Evolutionary conservation across 2,113 vertebrate species (phyloP), one percentile per base, ranked within the genome.

Genomic region (Melanotaenia duboulayi): DNA sequence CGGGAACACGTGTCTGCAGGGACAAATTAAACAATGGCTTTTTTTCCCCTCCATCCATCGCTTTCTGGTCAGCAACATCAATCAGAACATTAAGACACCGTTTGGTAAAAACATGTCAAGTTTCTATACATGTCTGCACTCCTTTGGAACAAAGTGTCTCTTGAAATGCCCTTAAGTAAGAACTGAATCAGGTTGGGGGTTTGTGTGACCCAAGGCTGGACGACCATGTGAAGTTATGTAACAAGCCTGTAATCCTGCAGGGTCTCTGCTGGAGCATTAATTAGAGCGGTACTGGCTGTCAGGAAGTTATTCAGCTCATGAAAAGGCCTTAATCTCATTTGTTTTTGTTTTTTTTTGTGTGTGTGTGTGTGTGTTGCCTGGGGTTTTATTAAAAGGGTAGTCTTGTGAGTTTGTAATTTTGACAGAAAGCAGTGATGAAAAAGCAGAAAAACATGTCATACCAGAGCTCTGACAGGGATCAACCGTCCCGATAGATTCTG

Each of bases 211-310:
- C 6, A 23, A 24, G 37, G 39, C 65, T 25, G 40, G 42, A 80
- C 23, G 20, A 71, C 57, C 59, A 74, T 44, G 62, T 46, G 69
- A 84, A 75, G 85, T 89, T 90, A 71, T 75, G 69, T 78, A 89
- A 91, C 67, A 71, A 70, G 78, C 28, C 59, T 68, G 63, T 86
- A 84, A 87, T 74, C 80, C 75, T 62, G 40, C 40, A 10, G 6
- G 64, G 68, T 61, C 58, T 81, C 42, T 49, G 65, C 63, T 65
- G 65, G 71, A 23, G 28, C 68, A 63, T 74, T 79, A 80, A 86
- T 80, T 75, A 72, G 60, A 74, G 71, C 28, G 1, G 14, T 42
- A 71, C 78, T 69, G 73, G 76, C 73, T 74, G 69, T 80, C 71
- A 76, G 73, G 70, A 80, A 75, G 83, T 82, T 81, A 74, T 71